Evolutionary conservation across 2,113 vertebrate genomes (phyloP).

Genomic region (Lepisosteus oculatus): DNA sequence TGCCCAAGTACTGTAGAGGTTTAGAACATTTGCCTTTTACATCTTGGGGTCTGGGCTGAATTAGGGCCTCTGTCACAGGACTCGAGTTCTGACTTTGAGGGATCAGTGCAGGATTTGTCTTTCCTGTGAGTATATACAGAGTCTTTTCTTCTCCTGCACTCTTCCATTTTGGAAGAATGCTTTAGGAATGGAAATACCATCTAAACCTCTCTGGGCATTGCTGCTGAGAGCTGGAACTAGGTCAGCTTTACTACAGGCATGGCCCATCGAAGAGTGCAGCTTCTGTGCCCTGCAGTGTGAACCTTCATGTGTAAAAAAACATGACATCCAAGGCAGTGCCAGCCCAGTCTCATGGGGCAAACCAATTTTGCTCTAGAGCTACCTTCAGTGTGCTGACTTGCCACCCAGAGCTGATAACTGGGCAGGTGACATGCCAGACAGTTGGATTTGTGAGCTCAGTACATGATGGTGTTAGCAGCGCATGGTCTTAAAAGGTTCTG

Average conservation of each 20-base stretch:
- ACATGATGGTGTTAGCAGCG: neutral
- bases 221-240: conserved; percentile 26
- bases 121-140: neutral
- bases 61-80: conserved; percentile 12
- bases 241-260: conserved; percentile 18
- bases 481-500: too few species aligned
- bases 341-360: neutral
- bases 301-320: conserved; percentile 14
- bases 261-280: conserved; percentile 12
- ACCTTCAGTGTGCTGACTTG: conserved; percentile 3
- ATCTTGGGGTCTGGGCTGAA: conserved; percentile 24
- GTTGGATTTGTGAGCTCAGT: conserved; percentile 23
- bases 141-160: too few species aligned
- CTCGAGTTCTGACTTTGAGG: neutral
- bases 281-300: neutral
- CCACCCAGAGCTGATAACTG: conserved; percentile 21
- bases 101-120: neutral
- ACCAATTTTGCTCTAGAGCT: conserved; percentile 7
- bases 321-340: neutral
- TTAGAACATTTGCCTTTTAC: conserved; percentile 36
- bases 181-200: conserved; percentile 4
- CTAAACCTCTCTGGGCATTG: conserved; percentile 15
- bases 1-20: conserved; percentile 22
- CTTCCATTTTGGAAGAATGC: too few species aligned
- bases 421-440: conserved; percentile 7